Evolutionary conservation across 2,888 invertebrate genomes (phyloP), one percentile per base, ranked within the genome.

Genomic region (Gibbula magus): DNA sequence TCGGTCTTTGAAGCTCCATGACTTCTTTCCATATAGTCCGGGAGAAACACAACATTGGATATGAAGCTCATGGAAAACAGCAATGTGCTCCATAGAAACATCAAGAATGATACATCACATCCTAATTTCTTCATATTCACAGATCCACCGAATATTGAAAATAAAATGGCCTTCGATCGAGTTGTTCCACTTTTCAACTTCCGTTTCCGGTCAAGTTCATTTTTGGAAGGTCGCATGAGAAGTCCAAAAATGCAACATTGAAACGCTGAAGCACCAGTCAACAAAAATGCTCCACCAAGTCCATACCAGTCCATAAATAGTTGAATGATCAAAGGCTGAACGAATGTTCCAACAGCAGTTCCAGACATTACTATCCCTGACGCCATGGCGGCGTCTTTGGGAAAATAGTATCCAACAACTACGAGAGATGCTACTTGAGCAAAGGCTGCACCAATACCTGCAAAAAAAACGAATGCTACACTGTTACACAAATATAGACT

Each of bases 241-340:
- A 53, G 53, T 2, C 78, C 78, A 22, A 45, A 54, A 16, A 54
- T n/a, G 8, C 70, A 73, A 13, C 73, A 52, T 0, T 78, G 70
- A 32, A 56, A 78, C 18, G 56, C 78, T 10, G 73, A 8, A 18
- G 78, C n/a, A n/a, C n/a, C n/a, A n/a, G n/a, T n/a, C n/a, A n/a
- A n/a, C n/a, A n/a, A n/a, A n/a, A n/a, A n/a, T 5, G 78, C 78
- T 16, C 73, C 73, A 2, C 22, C 53, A 32, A 78, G 73, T 5
- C 70, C 78, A 70, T 78, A 78, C 70, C 52, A 53, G 18, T 78
- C 78, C 35, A 54, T 54, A 52, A 78, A 70, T 16, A 78, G n/a
- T n/a, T n/a, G n/a, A n/a, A n/a, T n/a, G n/a, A n/a, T n/a, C n/a
- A n/a, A n/a, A n/a, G n/a, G n/a, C n/a, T n/a, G n/a, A n/a, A n/a